Percentiles rank a stretch among this genome's conserved stretches.
These are phyloP conservation scores for Triops longicaudatus DNA, from an alignment of 1,140 invertebrate genomes.

Conservation along the genomic window DNA sequence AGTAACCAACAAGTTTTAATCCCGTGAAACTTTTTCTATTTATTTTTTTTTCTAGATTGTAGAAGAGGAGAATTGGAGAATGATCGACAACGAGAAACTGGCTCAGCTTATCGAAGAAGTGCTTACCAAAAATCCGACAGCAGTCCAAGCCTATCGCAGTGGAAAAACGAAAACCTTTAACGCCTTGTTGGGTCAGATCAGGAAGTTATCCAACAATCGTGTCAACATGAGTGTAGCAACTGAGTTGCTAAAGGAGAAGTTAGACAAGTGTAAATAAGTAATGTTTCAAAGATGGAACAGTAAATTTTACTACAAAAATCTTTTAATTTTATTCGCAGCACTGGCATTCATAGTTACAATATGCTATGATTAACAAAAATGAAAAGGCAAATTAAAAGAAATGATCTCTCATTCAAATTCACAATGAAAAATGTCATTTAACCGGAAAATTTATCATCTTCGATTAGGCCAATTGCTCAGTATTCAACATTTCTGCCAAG, in stretches of 20 bases:
- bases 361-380: neutral
- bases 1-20: conserved; percentile 21
- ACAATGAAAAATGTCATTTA: neutral
- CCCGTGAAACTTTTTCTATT: neutral
- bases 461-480: conserved; percentile 17
- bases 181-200: conserved; percentile 51
- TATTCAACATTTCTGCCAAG: conserved; percentile 19
- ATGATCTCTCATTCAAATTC: conserved; percentile 6
- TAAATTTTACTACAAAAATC: conserved; percentile 17
- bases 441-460: neutral
- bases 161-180: conserved; percentile 62
- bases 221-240: conserved; percentile 54
- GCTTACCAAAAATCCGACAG: conserved; percentile 55
- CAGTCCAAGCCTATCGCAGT: conserved; percentile 52
- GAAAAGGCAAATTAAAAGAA: neutral
- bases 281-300: neutral
- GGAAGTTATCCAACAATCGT: conserved; percentile 48
- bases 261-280: conserved; percentile 39
- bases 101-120: conserved; percentile 50
- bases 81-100: conserved; percentile 55
- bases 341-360: neutral
- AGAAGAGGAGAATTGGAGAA: conserved; percentile 50
- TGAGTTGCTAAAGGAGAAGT: conserved; percentile 50
- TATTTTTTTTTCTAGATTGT: conserved; percentile 46
- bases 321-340: neutral